phyloP scores from a whole-genome alignment of 2,888 invertebrate species.

The Rhamnusium bicolor region DNA sequence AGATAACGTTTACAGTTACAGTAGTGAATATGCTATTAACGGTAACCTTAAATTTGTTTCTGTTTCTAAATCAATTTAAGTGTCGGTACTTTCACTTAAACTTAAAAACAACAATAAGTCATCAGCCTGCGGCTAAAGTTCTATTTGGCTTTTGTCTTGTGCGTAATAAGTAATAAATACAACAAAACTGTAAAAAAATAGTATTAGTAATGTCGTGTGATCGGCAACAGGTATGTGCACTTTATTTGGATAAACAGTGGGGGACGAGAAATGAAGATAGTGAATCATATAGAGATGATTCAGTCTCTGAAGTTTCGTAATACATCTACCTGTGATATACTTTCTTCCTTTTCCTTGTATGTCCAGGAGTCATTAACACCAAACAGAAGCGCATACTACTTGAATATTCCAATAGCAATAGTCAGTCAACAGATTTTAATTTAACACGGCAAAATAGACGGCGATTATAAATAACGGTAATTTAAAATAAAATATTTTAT shows the following conservation, averaged over 20 bases:
- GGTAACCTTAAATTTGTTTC: slow-evolving; percentile 25
- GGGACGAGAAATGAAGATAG: slow-evolving; percentile 46
- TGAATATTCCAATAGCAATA: slow-evolving; percentile 2
- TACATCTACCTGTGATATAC: slow-evolving; percentile 38
- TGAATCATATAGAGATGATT: slow-evolving; percentile 57
- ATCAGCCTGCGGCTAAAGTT: not conserved
- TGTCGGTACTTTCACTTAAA: slow-evolving; percentile 15
- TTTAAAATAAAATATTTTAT: too few species aligned
- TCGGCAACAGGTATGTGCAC: slow-evolving; percentile 42
- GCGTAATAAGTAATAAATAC: slow-evolving; percentile 5
- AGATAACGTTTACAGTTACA: slow-evolving; percentile 15
- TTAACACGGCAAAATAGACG: not conserved
- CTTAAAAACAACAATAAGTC: slow-evolving; percentile 15
- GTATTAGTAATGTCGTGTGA: slow-evolving; percentile 37
- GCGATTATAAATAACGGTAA: not conserved
- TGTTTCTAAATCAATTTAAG: not conserved
- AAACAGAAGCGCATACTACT: slow-evolving; percentile 11
- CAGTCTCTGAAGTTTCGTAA: slow-evolving; percentile 52
- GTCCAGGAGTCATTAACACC: slow-evolving; percentile 20
- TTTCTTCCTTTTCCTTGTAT: slow-evolving; percentile 10
- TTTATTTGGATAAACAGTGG: slow-evolving; percentile 40
- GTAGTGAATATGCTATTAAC: slow-evolving; percentile 10
- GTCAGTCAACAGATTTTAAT: not conserved
- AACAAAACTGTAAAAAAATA: slow-evolving; percentile 27
- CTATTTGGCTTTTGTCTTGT: not conserved